Evolutionary conservation across 2,888 invertebrate species (phyloP).

Genomic region (Tetropium fuscum): DNA sequence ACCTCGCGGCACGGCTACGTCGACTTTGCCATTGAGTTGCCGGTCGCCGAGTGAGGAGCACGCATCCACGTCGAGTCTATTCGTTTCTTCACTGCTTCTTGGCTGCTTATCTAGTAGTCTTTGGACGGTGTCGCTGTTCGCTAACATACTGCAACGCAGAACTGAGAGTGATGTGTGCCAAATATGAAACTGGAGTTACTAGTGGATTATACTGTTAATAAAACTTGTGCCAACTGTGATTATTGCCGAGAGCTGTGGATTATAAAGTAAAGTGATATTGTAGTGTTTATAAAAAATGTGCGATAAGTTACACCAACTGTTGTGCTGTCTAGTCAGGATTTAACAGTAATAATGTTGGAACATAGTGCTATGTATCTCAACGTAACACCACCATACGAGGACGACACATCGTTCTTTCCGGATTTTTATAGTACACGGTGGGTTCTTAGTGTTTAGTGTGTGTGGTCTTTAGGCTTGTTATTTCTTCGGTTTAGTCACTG

Average conservation of each 20-base stretch:
- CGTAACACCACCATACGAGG: conserved; percentile 61
- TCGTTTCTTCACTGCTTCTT: conserved; percentile 25
- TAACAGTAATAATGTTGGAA: conserved; percentile 58
- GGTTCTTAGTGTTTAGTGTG: conserved; percentile 42
- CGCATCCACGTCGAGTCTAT: conserved; percentile 33
- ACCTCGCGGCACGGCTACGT: conserved; percentile 61
- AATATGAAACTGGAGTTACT: conserved; percentile 3
- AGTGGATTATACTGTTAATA: background rate
- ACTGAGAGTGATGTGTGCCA: conserved; percentile 14
- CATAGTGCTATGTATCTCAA: conserved; percentile 64
- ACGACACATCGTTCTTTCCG: conserved; percentile 62
- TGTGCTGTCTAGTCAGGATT: conserved; percentile 32
- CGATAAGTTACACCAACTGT: conserved; percentile 27
- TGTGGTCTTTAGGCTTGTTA: conserved; percentile 37
- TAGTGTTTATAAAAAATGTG: conserved; percentile 21
- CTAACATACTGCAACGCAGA: conserved; percentile 1
- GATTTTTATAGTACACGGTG: conserved; percentile 64
- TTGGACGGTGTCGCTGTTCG: conserved; percentile 53
- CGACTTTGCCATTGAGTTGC: conserved; percentile 62
- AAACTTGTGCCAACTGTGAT: conserved; percentile 18
- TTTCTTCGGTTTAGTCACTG: conserved; percentile 28
- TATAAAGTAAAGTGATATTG: conserved; percentile 12
- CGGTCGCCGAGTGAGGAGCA: conserved; percentile 52
- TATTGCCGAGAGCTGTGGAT: conserved; percentile 18
- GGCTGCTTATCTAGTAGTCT: conserved; percentile 35